Evolutionary conservation across 2,888 invertebrate species (phyloP).

Genomic region (Chymomyza caudatula): DNA sequence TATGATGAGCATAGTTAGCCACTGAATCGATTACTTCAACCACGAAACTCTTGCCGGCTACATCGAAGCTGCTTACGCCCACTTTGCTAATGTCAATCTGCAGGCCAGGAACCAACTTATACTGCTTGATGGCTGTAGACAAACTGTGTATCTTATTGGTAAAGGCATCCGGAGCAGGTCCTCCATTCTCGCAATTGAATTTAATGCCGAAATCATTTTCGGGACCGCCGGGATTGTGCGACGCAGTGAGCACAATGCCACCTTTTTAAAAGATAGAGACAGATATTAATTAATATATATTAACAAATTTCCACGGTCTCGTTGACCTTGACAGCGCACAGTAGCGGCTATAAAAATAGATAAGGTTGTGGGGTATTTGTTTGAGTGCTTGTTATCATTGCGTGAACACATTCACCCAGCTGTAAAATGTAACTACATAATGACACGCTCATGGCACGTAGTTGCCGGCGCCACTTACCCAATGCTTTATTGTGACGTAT

Average conservation of each 20-base stretch:
- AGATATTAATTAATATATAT: background rate
- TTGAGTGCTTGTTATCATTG: conserved; percentile 44
- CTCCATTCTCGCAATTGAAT: conserved; percentile 98
- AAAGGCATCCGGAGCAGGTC: conserved; percentile 94
- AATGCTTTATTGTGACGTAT: conserved; percentile 92
- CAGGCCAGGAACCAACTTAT: conserved; percentile 88
- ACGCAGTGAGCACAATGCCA: conserved; percentile 98
- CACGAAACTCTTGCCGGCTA: conserved; percentile 83
- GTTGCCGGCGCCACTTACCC: conserved; percentile 78
- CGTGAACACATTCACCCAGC: background rate
- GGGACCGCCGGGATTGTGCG: conserved; percentile 99
- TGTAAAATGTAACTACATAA: conserved; percentile 2
- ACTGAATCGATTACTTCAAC: conserved; percentile 96
- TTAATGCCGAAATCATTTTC: conserved; percentile 99
- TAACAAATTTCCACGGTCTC: background rate
- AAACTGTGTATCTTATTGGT: conserved; percentile 93
- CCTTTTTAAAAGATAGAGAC: conserved; percentile 80
- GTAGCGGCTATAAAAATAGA: background rate
- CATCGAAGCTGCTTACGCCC: conserved; percentile 82
- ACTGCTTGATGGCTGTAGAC: conserved; percentile 87
- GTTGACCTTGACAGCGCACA: conserved; percentile 34
- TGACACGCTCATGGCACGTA: background rate
- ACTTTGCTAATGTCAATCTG: conserved; percentile 86
- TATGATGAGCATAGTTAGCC: conserved; percentile 89
- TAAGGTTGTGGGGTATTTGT: conserved; percentile 1